Conservation (phyloP, 2,797 vertebrate genomes). For the Notoglanidium macrostoma region DNA sequence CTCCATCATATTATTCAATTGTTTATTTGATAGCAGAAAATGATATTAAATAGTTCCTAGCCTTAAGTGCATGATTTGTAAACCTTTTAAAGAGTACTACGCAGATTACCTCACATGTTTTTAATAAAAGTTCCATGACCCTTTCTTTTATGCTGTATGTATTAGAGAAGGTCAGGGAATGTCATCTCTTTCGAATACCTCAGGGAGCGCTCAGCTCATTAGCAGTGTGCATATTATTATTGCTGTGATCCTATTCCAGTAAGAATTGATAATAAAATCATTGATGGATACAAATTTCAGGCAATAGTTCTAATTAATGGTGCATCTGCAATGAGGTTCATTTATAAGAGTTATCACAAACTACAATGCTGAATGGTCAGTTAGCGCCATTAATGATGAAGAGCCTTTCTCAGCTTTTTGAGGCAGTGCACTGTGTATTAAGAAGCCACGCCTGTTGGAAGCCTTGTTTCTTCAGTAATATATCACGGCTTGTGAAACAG, state of each 20-base stretch:
- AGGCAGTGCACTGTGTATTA: conserved; percentile 25
- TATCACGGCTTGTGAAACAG: conserved; percentile 57
- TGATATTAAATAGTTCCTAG: not conserved
- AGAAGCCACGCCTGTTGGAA: conserved; percentile 51
- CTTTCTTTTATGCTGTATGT: not conserved
- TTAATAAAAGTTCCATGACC: not conserved
- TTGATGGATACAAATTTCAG: conserved; percentile 38
- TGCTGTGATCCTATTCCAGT: conserved; percentile 34
- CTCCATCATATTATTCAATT: not conserved
- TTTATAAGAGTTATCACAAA: not conserved
- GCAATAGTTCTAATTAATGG: conserved; percentile 12
- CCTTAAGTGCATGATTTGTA: conserved; percentile 1
- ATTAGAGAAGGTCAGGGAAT: not conserved
- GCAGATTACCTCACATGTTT: not conserved
- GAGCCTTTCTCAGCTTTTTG: conserved; percentile 8
- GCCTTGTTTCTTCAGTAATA: conserved; percentile 52
- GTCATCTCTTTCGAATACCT: not conserved
- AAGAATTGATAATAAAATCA: conserved; percentile 29
- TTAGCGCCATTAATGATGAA: not conserved
- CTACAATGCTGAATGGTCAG: not conserved
- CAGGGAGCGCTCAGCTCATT: not conserved
- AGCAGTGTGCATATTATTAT: not conserved
- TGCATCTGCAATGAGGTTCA: conserved; percentile 6
- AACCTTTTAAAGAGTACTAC: not conserved
- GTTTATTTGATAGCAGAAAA: conserved; percentile 7